phyloP scores from a whole-genome alignment of 37 sponge, comb jelly and placozoan genomes.

The Diacarnus erythraeanus region DNA sequence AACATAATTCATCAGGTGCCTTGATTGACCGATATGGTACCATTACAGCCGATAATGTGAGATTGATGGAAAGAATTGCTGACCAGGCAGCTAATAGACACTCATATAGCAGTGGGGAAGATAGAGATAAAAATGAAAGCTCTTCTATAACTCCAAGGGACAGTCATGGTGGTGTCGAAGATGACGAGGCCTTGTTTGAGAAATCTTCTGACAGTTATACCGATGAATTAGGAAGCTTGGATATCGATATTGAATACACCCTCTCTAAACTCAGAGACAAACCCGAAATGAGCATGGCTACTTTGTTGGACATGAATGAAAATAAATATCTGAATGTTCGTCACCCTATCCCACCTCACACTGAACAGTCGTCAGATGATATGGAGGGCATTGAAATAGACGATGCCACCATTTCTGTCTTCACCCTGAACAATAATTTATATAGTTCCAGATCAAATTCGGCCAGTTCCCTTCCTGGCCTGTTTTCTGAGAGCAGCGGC shows the following conservation, averaged over 20 bases:
- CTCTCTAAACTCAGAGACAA: conserved; percentile 3
- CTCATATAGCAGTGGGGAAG: background rate
- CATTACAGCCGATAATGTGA: background rate
- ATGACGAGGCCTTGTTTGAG: background rate
- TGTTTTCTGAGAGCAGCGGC: background rate
- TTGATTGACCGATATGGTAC: background rate
- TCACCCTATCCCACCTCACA: background rate
- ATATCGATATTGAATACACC: background rate
- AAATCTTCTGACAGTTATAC: background rate
- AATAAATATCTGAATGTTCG: conserved; percentile 6
- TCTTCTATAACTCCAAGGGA: background rate
- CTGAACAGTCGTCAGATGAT: background rate
- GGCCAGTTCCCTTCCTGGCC: conserved; percentile 33
- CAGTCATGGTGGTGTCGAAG: background rate
- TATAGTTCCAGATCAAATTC: conserved; percentile 49
- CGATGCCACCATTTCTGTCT: conserved; percentile 45
- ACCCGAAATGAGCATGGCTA: conserved; percentile 36
- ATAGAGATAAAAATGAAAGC: background rate
- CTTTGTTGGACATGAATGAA: conserved; percentile 17
- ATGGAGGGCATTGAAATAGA: conserved; percentile 32
- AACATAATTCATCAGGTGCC: background rate
- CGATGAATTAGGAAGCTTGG: background rate
- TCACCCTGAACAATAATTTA: conserved; percentile 47
- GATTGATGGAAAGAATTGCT: background rate
- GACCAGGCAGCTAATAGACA: background rate